Evolutionary conservation across 2,797 vertebrate species (phyloP).

Genomic region (Leontopithecus rosalia): DNA sequence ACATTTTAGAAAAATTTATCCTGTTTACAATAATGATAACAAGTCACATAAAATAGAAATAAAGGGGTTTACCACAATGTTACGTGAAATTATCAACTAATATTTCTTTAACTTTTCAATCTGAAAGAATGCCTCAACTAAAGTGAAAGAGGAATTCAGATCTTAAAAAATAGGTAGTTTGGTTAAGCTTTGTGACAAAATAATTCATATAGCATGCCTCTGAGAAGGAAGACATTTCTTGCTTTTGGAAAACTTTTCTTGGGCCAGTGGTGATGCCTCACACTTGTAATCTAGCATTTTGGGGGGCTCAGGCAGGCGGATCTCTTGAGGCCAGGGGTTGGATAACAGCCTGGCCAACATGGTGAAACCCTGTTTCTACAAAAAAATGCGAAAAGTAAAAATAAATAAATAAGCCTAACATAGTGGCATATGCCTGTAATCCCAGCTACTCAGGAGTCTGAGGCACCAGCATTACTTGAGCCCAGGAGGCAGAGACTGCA

Average conservation of each 20-base stretch:
- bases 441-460: not conserved
- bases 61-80: not conserved
- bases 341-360: not conserved
- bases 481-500: no score
- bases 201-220: not conserved
- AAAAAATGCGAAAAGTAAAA: not conserved
- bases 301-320: not conserved
- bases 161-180: not conserved
- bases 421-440: not conserved
- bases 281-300: not conserved
- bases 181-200: not conserved
- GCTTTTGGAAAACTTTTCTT: not conserved
- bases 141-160: not conserved
- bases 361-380: not conserved
- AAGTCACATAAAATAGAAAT: not conserved
- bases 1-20: not conserved
- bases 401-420: not conserved
- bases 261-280: not conserved
- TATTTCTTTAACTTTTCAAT: not conserved
- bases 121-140: not conserved
- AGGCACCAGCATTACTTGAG: no score
- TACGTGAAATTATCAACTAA: not conserved
- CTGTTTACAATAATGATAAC: not conserved
- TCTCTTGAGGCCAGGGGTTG: not conserved
- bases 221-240: not conserved